A percentile compares a stretch with the other conserved stretches of the same genome.
Evolutionary conservation across 2,888 invertebrate genomes (phyloP).

Genomic region (Dinocampus coccinellae): DNA sequence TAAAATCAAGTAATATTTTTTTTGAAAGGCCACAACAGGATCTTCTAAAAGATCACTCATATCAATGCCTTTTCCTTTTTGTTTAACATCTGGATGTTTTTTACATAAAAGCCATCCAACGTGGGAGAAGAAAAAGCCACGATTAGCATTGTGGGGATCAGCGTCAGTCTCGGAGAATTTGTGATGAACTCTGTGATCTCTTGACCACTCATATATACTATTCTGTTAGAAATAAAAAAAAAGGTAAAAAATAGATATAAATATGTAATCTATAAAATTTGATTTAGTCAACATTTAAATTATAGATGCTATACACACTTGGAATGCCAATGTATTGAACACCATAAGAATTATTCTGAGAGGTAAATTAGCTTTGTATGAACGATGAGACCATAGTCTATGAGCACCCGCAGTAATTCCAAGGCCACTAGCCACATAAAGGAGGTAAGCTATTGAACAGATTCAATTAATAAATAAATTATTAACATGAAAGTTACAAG

Average conservation of each 20-base stretch:
- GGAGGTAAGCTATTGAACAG: conserved; percentile 75
- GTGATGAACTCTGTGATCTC: conserved; percentile 87
- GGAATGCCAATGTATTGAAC: conserved; percentile 92
- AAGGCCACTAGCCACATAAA: conserved; percentile 85
- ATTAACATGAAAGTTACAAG: background rate
- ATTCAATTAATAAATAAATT: conserved; percentile 16
- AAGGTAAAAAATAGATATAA: conserved; percentile 31
- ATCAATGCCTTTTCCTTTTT: conserved; percentile 88
- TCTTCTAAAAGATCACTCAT: conserved; percentile 86
- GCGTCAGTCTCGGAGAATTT: conserved; percentile 95
- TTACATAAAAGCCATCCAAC: conserved; percentile 93
- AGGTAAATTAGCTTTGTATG: conserved; percentile 95
- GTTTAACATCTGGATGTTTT: conserved; percentile 91
- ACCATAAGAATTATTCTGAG: conserved; percentile 83
- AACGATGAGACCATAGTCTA: conserved; percentile 94
- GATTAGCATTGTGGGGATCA: conserved; percentile 91
- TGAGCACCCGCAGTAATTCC: conserved; percentile 98
- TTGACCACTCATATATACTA: conserved; percentile 83
- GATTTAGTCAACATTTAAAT: background rate
- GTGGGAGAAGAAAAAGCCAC: conserved; percentile 97
- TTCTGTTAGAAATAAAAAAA: no score
- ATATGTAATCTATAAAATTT: no score
- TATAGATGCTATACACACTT: conserved; percentile 72
- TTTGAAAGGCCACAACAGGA: conserved; percentile 88
- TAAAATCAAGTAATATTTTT: conserved; percentile 79